Evolutionary conservation across 2,888 invertebrate genomes (phyloP).

Genomic region (Campoplex capitator): DNA sequence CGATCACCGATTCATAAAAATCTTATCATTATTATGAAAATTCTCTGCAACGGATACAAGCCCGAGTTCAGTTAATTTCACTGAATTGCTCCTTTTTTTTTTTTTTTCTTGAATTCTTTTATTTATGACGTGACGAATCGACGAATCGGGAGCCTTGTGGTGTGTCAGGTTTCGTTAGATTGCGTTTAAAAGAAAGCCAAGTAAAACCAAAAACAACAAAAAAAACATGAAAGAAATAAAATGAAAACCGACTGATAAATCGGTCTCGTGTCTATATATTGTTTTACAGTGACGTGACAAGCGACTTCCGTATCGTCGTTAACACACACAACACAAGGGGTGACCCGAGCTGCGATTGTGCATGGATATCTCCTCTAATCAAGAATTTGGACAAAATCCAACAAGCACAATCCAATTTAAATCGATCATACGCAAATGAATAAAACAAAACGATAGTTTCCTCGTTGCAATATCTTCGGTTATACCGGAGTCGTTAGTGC

Average conservation of each 20-base stretch:
- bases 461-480: slow-evolving; percentile 59
- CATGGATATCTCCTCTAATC: slow-evolving; percentile 76
- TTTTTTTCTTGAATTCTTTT: neutral
- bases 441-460: slow-evolving; percentile 19
- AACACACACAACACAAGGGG: slow-evolving; percentile 69
- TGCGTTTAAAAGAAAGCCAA: slow-evolving; percentile 30
- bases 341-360: slow-evolving; percentile 73
- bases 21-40: neutral
- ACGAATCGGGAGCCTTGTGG: slow-evolving; percentile 59
- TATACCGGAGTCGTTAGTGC: slow-evolving; percentile 62
- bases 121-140: slow-evolving; percentile 50
- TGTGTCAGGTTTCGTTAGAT: slow-evolving; percentile 50
- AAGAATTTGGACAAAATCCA: slow-evolving; percentile 73
- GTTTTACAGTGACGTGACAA: slow-evolving; percentile 82
- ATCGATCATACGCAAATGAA: slow-evolving; percentile 45
- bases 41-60: neutral
- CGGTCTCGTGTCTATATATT: slow-evolving; percentile 72
- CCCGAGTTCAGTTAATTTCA: neutral
- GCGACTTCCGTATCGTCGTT: slow-evolving; percentile 77
- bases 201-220: slow-evolving; percentile 3
- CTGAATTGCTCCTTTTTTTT: neutral
- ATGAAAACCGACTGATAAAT: slow-evolving; percentile 65
- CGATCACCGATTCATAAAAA: slow-evolving; percentile 2
- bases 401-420: slow-evolving; percentile 81
- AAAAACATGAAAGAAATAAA: slow-evolving; percentile 3